A percentile compares a stretch with the other conserved stretches of the same genome.
phyloP scores from a whole-genome alignment of 2,113 vertebrate species.

The Plectropomus leopardus region DNA sequence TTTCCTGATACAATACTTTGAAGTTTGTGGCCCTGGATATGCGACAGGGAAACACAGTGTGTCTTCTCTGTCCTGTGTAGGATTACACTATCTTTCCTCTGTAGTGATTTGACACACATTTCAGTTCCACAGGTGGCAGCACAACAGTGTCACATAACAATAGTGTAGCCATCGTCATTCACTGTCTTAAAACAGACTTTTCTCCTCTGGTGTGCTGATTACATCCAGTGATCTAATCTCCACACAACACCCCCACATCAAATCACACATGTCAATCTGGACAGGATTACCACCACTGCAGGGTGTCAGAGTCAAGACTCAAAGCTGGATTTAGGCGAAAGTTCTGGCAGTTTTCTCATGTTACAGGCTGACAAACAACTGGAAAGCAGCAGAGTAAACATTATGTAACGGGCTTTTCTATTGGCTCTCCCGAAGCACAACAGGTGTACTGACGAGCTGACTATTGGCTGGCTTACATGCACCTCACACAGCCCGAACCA shows the following conservation, averaged over 20 bases:
- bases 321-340: neutral
- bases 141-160: neutral
- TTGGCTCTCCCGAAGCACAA: conserved; percentile 36
- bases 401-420: neutral
- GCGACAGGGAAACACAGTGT: neutral
- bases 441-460: conserved; percentile 42
- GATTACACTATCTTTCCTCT: neutral
- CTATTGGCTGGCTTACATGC: conserved; percentile 26
- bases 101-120: neutral
- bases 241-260: neutral
- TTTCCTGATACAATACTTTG: no score
- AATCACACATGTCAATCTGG: conserved; percentile 18
- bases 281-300: neutral
- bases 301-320: neutral
- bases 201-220: neutral
- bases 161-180: neutral
- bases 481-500: conserved; percentile 3
- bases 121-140: neutral
- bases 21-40: neutral
- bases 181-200: neutral
- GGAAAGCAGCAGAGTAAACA: neutral
- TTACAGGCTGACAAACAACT: neutral
- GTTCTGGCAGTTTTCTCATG: neutral
- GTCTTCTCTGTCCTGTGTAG: neutral
- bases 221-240: conserved; percentile 26